Evolutionary conservation across 2,797 vertebrate genomes (phyloP).

Genomic region (Bradypodion pumilum): DNA sequence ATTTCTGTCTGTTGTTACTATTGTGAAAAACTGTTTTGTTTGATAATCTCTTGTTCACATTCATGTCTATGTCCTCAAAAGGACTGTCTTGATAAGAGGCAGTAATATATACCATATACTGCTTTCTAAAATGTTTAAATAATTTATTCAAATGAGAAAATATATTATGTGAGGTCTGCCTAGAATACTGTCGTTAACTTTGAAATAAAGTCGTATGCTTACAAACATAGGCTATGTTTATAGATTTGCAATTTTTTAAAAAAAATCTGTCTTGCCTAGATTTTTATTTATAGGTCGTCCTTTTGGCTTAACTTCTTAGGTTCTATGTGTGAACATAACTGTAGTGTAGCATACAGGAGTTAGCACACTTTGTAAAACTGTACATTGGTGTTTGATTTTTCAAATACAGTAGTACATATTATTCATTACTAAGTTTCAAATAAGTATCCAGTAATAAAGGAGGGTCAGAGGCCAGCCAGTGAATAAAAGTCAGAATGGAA

Average conservation of each 20-base stretch:
- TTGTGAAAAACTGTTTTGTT: slow-evolving; percentile 6
- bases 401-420: slow-evolving; percentile 7
- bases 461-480: slow-evolving; percentile 74
- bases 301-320: slow-evolving; percentile 10
- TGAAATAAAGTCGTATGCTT: slow-evolving; percentile 20
- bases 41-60: slow-evolving; percentile 18
- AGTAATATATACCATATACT: slow-evolving; percentile 9
- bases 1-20: slow-evolving; percentile 15
- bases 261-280: background rate
- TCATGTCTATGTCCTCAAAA: slow-evolving; percentile 36
- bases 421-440: slow-evolving; percentile 61
- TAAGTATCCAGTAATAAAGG: slow-evolving; percentile 48
- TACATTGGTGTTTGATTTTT: slow-evolving; percentile 2
- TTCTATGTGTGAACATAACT: slow-evolving; percentile 35
- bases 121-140: slow-evolving; percentile 64
- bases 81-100: slow-evolving; percentile 23
- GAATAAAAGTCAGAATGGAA: slow-evolving; percentile 78
- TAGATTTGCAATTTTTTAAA: slow-evolving; percentile 41
- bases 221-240: slow-evolving; percentile 41
- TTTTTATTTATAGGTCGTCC: too few relatives aligned
- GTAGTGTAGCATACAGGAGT: slow-evolving; percentile 16
- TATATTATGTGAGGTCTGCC: slow-evolving; percentile 18
- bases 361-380: slow-evolving; percentile 17
- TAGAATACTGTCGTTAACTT: slow-evolving; percentile 42
- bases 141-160: slow-evolving; percentile 52